A percentile compares a stretch with the other conserved stretches of the same genome.
These are phyloP conservation scores for Anableps anableps DNA, from an alignment of 2,797 vertebrate genomes.

Conservation along the genomic window DNA sequence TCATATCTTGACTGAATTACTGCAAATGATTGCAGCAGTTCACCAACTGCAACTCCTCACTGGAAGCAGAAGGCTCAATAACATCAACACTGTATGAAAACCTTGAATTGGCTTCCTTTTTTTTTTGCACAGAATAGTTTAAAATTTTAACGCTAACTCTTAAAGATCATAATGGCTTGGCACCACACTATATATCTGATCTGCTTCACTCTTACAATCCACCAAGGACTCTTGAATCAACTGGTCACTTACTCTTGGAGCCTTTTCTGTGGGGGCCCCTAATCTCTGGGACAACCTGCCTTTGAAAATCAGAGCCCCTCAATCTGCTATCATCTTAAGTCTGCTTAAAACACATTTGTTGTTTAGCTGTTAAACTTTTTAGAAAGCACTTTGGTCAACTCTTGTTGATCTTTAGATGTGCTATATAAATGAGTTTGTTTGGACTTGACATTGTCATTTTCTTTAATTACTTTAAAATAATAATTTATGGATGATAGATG, in stretches of 20 bases:
- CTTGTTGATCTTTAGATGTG: neutral
- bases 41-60: neutral
- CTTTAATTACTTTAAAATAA: neutral
- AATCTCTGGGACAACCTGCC: neutral
- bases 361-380: neutral
- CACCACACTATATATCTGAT: neutral
- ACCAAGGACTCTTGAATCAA: neutral
- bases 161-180: neutral
- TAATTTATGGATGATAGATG: neutral
- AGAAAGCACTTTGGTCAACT: neutral
- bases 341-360: neutral
- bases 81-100: neutral
- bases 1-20: neutral
- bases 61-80: neutral
- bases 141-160: neutral
- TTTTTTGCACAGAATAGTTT: neutral
- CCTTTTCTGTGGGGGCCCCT: neutral
- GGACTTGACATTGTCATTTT: neutral
- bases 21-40: neutral
- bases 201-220: neutral
- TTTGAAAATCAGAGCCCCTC: neutral
- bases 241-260: neutral
- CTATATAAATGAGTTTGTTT: neutral
- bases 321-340: neutral
- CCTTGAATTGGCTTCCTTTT: neutral